Conservation (phyloP, 2,113 vertebrate genomes). For the Mionectes macconnelli region DNA sequence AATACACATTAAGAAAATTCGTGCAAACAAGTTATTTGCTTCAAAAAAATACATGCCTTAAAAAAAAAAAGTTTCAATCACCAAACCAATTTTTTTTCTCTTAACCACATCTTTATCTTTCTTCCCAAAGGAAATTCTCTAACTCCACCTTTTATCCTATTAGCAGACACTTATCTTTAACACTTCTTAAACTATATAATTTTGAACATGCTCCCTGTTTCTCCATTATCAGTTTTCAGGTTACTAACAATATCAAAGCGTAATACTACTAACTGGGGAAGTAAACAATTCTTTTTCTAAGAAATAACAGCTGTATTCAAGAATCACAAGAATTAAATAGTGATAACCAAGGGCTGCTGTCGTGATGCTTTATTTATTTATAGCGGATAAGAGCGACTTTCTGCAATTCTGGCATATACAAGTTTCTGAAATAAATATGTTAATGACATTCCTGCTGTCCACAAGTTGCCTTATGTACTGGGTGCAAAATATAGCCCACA, state of each 20-base stretch:
- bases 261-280: not conserved
- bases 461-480: not conserved
- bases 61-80: not conserved
- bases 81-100: no score
- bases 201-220: not conserved
- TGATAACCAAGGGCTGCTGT: not conserved
- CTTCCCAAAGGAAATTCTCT: not conserved
- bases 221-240: not conserved
- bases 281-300: not conserved
- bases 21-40: not conserved
- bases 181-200: not conserved
- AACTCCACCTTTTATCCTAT: not conserved
- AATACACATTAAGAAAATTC: not conserved
- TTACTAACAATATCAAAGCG: not conserved
- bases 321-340: not conserved
- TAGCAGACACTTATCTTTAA: not conserved
- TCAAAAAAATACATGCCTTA: not conserved
- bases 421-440: not conserved
- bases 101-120: no score
- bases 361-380: not conserved
- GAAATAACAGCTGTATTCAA: not conserved
- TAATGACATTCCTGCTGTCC: no score
- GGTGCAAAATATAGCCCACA: not conserved
- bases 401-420: not conserved
- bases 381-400: not conserved